Base-by-base conservation (phyloP, 2,888 invertebrate species). In the Zygogramma bicolorata region DNA sequence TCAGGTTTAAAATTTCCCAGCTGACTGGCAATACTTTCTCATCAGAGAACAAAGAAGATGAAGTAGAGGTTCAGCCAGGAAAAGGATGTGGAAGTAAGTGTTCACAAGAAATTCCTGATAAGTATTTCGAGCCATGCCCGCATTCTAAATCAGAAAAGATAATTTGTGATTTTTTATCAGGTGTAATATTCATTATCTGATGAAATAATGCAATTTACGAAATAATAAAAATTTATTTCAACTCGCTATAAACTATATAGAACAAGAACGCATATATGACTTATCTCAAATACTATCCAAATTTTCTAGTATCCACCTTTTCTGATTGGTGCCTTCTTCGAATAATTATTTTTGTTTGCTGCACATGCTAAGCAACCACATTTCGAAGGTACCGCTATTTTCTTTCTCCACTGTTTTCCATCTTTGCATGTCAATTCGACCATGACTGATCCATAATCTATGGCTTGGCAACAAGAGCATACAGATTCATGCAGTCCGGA, bases 401-500 rank as follows among this genome's bases (percentile, higher is more conserved):
- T 81, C 71, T 71, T 71, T 72, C 87, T 86, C 75, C 82, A 83
- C 42, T 75, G 81, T 34, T 79, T 81, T 6, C 85, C 85, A 79
- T 87, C 85, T 49, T 83, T 83, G 72, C 88, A 88, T 10, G 78
- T 78, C 34, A 88, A 71, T 38, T 85, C 83, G 0, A 87, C 83
- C n/a, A 78, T 63, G 10, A 86, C 67, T n/a, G 81, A 75, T 38
- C 74, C 74, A 68, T 81, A 85, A 29, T 82, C 71, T 6, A 80
- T 79, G 0, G 85, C 85, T 75, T 85, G 85, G 77, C 88, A 93
- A 80, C 93, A 93, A 71, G 89, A 88, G 84, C 93, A 87, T 2
- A 81, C 75, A 0, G 84, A 84, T 77, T 91, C 91, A 83, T 93
- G 92, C 62, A 84, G 81, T 59, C 90, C 90, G 0, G 89, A 89